phyloP scores from a whole-genome alignment of 2,113 vertebrate species.

The Butorides virescens region DNA sequence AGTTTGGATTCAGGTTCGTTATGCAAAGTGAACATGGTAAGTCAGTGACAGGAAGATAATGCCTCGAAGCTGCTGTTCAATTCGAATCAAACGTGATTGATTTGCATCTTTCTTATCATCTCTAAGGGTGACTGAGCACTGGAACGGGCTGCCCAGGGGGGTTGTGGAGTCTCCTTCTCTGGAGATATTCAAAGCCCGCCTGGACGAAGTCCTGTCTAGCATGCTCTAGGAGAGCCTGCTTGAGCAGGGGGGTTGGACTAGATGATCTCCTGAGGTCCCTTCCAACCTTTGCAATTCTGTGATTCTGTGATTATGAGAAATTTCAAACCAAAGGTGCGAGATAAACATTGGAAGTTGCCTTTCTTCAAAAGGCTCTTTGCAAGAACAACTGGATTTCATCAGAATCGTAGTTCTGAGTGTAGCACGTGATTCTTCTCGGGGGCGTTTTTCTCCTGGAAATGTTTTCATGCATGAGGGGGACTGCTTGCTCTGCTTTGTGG shows the following conservation, averaged over 20 bases:
- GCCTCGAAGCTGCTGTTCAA: neutral
- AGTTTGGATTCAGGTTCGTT: neutral
- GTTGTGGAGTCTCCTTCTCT: no score
- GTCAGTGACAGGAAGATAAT: neutral
- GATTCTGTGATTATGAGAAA: no score
- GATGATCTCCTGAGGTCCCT: no score
- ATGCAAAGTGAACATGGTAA: rapidly evolving
- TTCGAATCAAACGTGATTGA: rapidly evolving
- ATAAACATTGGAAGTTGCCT: neutral
- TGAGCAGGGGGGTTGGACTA: no score
- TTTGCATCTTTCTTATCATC: neutral
- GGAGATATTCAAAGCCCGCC: no score
- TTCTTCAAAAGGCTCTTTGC: neutral
- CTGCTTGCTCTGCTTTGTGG: neutral
- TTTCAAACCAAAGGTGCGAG: neutral
- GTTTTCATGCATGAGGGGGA: neutral
- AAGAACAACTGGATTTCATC: neutral
- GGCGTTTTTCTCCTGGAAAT: neutral
- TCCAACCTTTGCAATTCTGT: no score
- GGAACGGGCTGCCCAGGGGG: no score
- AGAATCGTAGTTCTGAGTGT: rapidly evolving
- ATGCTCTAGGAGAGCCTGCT: no score
- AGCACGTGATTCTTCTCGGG: neutral
- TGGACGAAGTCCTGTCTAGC: no score
- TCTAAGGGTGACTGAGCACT: no score